A percentile compares a stretch with the other conserved stretches of the same genome.
These are phyloP conservation scores for Pseudorectes ferrugineus DNA, from an alignment of 2,113 vertebrate genomes.

Conservation along the genomic window DNA sequence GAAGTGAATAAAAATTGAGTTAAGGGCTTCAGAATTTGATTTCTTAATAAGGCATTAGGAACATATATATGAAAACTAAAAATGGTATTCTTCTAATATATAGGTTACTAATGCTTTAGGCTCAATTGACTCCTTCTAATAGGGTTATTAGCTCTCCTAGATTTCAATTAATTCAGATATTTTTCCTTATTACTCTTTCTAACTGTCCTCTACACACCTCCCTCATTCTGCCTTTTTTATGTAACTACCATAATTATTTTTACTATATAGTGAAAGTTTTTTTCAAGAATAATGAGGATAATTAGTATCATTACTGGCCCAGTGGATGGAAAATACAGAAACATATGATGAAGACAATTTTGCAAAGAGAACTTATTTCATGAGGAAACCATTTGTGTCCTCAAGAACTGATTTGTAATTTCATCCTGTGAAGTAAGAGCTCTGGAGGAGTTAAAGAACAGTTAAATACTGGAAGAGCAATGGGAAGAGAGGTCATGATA, in stretches of 20 bases:
- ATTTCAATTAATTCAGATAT: not conserved
- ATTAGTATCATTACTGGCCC: not conserved
- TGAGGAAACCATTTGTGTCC: not conserved
- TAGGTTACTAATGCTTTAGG: not conserved
- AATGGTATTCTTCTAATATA: not conserved
- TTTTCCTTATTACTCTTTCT: not conserved
- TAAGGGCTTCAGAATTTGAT: not conserved
- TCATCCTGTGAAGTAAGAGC: not conserved
- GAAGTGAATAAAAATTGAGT: slow-evolving; percentile 39
- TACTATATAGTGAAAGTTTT: not conserved
- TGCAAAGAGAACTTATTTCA: not conserved
- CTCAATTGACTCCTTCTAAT: not conserved
- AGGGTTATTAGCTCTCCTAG: not conserved
- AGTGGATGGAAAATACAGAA: not conserved
- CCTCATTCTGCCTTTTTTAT: not conserved
- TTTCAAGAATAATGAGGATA: not conserved
- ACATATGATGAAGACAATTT: not conserved
- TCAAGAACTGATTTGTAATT: not conserved
- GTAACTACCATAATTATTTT: not conserved
- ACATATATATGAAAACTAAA: not conserved
- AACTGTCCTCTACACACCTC: not conserved
- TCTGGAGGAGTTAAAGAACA: not conserved
- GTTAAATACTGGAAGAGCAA: not conserved
- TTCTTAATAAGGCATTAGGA: not conserved
- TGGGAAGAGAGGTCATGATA: not conserved